Evolutionary conservation across 2,888 invertebrate species (phyloP), one percentile per base, ranked within the genome.

Genomic region (Drosophila limbata): DNA sequence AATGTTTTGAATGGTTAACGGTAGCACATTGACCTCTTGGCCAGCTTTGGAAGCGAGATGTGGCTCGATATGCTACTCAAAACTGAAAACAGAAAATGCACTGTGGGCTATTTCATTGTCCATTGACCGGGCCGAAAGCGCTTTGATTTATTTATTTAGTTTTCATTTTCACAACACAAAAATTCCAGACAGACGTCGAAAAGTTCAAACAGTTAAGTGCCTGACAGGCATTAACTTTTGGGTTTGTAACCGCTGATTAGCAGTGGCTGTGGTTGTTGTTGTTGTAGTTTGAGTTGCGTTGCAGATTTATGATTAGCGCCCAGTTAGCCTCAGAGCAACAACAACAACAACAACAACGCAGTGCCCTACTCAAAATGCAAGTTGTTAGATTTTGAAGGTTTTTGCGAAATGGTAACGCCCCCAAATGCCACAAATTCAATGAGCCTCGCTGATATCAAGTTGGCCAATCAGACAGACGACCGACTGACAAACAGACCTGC

Each of bases 351-450:
- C 47, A 51, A 39, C 8, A 50, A 40, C 39, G 19, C 47, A 72
- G 35, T 83, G 83, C 83, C 83, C 83, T 84, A 84, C 88, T 84
- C 88, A 86, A 83, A 83, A 84, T 88, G 84, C 83, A 88, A 88
- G 83, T 85, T 84, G 88, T 88, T 84, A 86, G 67, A 60, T 65
- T 83, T 80, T 77, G 86, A 84, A 84, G 83, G 88, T 85, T 88
- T 81, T 74, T 69, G 88, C 86, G 77, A 84, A 88, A 82, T 64
- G 52, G 35, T 57, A 33, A 65, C 88, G 88, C 88, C 83, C 64
- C 83, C 79, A 83, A 88, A 88, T 88, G 88, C 88, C 83, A 86
- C 55, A 84, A 86, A 88, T 84, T 88, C 83, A 84, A 84, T 83
- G 83, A 84, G 73, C 66, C 69, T 65, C 69, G 52, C 84, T 69